Conservation (phyloP, 2,888 invertebrate genomes). For the Norana najaformis region DNA sequence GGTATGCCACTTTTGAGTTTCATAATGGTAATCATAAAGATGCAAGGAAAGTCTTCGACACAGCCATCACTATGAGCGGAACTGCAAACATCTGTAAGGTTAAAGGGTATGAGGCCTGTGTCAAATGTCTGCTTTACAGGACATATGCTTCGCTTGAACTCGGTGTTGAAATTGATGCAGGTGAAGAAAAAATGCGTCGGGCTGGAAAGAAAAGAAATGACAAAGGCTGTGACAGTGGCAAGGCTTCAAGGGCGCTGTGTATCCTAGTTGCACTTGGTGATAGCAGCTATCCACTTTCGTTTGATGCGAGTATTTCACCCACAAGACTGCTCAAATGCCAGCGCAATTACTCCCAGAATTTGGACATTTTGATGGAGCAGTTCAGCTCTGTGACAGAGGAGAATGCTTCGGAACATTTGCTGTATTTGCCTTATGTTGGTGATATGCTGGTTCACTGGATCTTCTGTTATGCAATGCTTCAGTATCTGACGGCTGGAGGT, state of each 20-base stretch:
- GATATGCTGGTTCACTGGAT: background rate
- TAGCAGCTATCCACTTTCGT: background rate
- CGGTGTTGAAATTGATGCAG: conserved; percentile 26
- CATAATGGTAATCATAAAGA: conserved; percentile 52
- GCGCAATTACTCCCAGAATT: background rate
- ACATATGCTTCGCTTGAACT: conserved; percentile 40
- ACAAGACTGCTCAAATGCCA: conserved; percentile 1
- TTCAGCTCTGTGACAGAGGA: background rate
- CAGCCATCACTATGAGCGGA: conserved; percentile 50
- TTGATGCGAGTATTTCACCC: background rate
- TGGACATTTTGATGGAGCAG: conserved; percentile 20
- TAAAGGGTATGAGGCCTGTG: background rate
- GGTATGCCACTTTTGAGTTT: conserved; percentile 55
- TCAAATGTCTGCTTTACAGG: conserved; percentile 32
- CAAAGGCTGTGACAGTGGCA: background rate
- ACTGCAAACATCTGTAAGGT: conserved; percentile 44
- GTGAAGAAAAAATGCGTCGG: background rate
- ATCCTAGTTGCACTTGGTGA: conserved; percentile 17
- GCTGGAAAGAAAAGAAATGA: background rate
- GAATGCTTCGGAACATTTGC: background rate
- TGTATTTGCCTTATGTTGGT: background rate
- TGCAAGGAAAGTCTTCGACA: conserved; percentile 50
- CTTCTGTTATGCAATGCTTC: background rate
- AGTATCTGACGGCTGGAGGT: background rate
- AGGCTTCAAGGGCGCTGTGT: background rate